phyloP scores from a whole-genome alignment of 1,140 invertebrate genomes.

The Drosophila nikananu region DNA sequence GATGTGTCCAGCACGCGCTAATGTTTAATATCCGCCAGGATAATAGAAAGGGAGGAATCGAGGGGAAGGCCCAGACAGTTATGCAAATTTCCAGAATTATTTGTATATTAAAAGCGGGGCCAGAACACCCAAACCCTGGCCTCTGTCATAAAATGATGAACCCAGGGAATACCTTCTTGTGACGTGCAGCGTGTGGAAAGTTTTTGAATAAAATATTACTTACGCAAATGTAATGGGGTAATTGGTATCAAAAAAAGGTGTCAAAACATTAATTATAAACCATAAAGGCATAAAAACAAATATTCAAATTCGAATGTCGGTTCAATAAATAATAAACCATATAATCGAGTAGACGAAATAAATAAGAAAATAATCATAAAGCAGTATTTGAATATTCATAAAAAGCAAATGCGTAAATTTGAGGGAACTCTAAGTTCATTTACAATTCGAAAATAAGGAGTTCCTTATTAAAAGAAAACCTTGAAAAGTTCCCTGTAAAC shows the following conservation, averaged over 20 bases:
- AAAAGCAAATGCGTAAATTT: conserved; percentile 15
- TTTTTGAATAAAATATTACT: conserved; percentile 18
- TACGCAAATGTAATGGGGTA: conserved; percentile 30
- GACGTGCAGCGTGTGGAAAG: conserved; percentile 16
- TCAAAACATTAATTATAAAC: conserved; percentile 26
- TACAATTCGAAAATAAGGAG: neutral
- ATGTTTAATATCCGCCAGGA: conserved; percentile 80
- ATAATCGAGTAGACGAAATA: conserved; percentile 6
- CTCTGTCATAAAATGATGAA: conserved; percentile 29
- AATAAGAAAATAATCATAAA: conserved; percentile 23
- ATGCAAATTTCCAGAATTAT: conserved; percentile 78
- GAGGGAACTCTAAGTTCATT: neutral
- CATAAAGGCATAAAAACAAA: conserved; percentile 9
- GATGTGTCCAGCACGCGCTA: conserved; percentile 78
- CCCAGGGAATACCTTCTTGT: conserved; percentile 36
- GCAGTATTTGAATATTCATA: conserved; percentile 16
- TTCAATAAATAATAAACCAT: conserved; percentile 27
- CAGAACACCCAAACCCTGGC: conserved; percentile 8
- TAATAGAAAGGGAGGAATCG: conserved; percentile 19
- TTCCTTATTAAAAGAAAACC: neutral
- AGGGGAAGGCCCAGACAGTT: conserved; percentile 60
- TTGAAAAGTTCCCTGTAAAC: neutral
- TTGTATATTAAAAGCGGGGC: conserved; percentile 60
- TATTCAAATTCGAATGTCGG: conserved; percentile 17
- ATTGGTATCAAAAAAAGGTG: conserved; percentile 16